phyloP scores from a whole-genome alignment of 2,113 vertebrate species.

The Platichthys stellatus region DNA sequence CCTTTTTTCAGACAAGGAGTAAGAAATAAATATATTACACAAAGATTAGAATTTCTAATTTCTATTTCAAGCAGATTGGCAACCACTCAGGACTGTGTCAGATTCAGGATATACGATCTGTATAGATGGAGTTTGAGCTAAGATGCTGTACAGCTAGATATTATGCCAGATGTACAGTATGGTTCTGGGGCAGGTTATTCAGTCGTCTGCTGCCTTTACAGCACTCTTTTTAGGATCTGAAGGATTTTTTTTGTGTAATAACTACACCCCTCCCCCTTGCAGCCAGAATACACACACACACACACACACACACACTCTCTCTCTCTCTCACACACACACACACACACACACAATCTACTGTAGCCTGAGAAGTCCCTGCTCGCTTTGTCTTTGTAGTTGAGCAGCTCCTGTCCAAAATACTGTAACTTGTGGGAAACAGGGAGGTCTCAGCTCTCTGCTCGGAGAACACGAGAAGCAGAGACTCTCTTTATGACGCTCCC shows the following conservation, averaged over 20 bases:
- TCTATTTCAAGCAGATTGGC: conserved; percentile 10
- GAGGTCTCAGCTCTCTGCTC: conserved; percentile 62
- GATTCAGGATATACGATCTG: conserved; percentile 13
- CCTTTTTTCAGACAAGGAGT: not conserved
- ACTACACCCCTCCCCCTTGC: conserved; percentile 18
- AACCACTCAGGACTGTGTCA: conserved; percentile 33
- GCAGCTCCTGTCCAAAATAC: conserved; percentile 65
- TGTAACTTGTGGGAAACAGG: conserved; percentile 71
- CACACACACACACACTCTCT: not conserved
- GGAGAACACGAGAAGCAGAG: conserved; percentile 50
- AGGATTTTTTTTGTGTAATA: conserved; percentile 39
- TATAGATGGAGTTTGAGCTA: conserved; percentile 20
- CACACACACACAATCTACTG: conserved; percentile 46
- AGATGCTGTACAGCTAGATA: conserved; percentile 29
- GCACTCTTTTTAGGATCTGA: conserved; percentile 41
- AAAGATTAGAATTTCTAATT: too few species aligned
- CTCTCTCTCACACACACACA: not conserved
- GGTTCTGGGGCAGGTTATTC: conserved; percentile 32
- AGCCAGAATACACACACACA: conserved; percentile 43
- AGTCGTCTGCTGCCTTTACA: conserved; percentile 34
- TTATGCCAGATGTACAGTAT: conserved; percentile 27
- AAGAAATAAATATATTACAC: not conserved
- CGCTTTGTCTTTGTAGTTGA: conserved; percentile 77
- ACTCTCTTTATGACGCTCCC: conserved; percentile 55
- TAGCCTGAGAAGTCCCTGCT: conserved; percentile 69